Base-by-base conservation (phyloP, 2,113 vertebrate genomes). In the Psittacara wagleri region DNA sequence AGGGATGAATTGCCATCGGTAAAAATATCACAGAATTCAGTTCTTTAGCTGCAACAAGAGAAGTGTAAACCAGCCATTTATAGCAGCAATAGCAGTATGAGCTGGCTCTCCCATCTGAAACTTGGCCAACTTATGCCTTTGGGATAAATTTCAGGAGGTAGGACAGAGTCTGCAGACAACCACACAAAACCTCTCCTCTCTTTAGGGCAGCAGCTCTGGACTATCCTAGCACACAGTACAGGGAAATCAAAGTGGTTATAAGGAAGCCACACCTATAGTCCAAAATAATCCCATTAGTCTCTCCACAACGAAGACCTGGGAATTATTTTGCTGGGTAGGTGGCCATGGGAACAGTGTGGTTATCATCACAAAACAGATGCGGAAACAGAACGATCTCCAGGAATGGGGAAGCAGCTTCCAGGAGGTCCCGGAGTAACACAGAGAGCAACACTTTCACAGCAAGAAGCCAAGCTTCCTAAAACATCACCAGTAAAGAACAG, bases 261-360 rank as follows among this genome's bases (percentile, higher is more conserved):
- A 96, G 93, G 93, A 96, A 96, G 80, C 86, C 64, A 86, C 92
- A 90, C 90, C 94, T 90, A 93, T 29, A 86, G 73, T 62, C 88
- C 76, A 93, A 92, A 95, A 86, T 86, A 83, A 86, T 90, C 64
- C 33, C 69, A 70, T 75, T 92, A 88, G 73, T 64, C 51, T 83
- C 29, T 86, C 51, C 22, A 19, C 0, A 2, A 83, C 51, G 75
- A 90, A 90, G 86, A 88, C 39, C 68, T 57, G 46, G 73, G 73
- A 90, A 39, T 83, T 94, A 66, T 66, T 93, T 93, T 90, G 39
- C 51, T 61, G 75, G 33, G 48, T 75, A 80, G 67, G 68, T 77
- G 84, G 62, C 89, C 82, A 81, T 81, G 72, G 88, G 68, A 96
- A 95, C 90, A 78, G 51, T 11, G 17, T 63, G 69, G 79, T 92